Evolutionary conservation across 2,797 vertebrate species (phyloP), one percentile per base, ranked within the genome.

Genomic region (Peromyscus eremicus): DNA sequence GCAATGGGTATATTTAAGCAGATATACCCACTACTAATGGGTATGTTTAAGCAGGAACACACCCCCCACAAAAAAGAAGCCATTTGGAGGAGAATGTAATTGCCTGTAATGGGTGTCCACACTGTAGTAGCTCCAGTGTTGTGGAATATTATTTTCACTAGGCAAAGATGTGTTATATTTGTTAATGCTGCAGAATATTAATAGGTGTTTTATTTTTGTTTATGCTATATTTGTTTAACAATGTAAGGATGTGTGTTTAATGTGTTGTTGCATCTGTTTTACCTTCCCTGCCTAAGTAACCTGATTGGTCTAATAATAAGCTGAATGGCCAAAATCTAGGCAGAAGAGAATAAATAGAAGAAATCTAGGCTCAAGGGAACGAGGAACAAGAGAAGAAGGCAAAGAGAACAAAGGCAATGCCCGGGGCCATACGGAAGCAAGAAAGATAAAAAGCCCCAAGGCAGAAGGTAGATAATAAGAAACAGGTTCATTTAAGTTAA

Each of bases 111-210:
- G 64, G 52, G 0, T 43, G 0, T 89, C 92, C 88, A 73, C 80
- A 55, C 40, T 75, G 25, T 83, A 89, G 85, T 29, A 83, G 76
- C 92, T 96, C 43, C 94, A 75, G 9, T 29, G 91, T 66, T 90
- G 11, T 4, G n/a, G 3, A 85, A 71, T 71, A 71, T 37, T 37
- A n/a, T 37, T 71, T 71, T 71, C 68, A n/a, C 16, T 70, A 71
- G 34, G 68, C 34, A 71, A 71, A n/a, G 68, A 71, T 71, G 17
- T 21, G 5, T 68, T 68, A 71, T 17, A 71, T 71, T n/a, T 19
- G 17, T 71, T 71, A n/a, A 70, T 70, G 34, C 34, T n/a, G 68
- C 13, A 34, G 66, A 34, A 19, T 71, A n/a, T n/a, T n/a, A 9
- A 34, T 71, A n/a, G 17, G 34, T 37, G 7, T n/a, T 16, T 34